A percentile compares a stretch with the other conserved stretches of the same genome.
Conservation (phyloP, 1,140 invertebrate species). For the Schlechtendalia chinensis region DNA sequence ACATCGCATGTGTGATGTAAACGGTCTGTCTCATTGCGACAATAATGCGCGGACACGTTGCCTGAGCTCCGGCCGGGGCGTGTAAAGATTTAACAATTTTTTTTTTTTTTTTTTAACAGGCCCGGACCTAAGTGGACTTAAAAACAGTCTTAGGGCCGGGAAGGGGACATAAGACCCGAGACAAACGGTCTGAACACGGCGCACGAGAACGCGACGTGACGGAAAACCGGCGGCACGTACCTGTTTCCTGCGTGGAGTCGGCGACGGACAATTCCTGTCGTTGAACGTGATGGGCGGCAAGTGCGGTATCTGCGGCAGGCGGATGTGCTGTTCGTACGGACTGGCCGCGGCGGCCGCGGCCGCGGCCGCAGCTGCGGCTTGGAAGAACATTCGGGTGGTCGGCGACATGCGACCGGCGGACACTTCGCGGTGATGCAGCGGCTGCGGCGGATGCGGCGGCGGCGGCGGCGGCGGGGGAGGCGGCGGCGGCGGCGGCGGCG, state of each 20-base stretch:
- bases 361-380: conserved; percentile 50
- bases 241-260: conserved; percentile 71
- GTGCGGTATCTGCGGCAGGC: conserved; percentile 49
- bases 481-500: conserved; percentile 52
- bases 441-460: conserved; percentile 5
- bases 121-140: no score
- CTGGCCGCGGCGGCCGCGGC: conserved; percentile 6
- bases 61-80: no score
- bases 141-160: no score
- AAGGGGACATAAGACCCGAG: no score
- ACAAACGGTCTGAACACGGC: background rate
- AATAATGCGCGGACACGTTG: no score
- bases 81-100: no score
- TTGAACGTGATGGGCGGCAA: conserved; percentile 48
- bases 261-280: conserved; percentile 63
- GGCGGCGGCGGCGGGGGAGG: conserved; percentile 26
- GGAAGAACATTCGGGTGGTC: conserved; percentile 59
- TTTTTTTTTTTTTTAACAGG: no score
- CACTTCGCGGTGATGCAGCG: conserved; percentile 53
- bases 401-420: conserved; percentile 58
- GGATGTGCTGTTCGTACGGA: conserved; percentile 42
- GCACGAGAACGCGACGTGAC: background rate
- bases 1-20: no score
- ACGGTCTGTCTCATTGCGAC: no score
- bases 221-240: conserved; percentile 51